These are phyloP conservation scores for Willowsia nigromaculata DNA, from an alignment of 2,888 invertebrate genomes.

Conservation along the genomic window DNA sequence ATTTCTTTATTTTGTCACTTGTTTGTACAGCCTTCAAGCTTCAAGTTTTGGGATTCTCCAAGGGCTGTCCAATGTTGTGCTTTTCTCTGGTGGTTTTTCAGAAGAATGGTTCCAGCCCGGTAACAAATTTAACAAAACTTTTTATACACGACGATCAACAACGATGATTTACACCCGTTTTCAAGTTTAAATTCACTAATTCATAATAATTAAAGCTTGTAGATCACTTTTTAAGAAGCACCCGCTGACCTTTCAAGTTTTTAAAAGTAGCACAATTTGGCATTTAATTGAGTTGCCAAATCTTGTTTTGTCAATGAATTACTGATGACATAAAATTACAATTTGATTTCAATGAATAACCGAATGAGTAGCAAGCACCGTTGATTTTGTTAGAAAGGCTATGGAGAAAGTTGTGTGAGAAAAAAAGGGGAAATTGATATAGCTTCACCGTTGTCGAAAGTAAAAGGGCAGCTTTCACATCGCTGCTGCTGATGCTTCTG, in stretches of 20 bases:
- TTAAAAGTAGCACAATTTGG: not conserved
- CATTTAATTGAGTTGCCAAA: not conserved
- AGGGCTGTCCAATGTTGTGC: not conserved
- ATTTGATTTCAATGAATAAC: not conserved
- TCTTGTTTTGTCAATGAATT: not conserved
- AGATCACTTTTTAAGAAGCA: not conserved
- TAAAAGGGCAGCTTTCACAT: constrained; percentile 36
- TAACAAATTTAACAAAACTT: not conserved
- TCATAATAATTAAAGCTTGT: not conserved
- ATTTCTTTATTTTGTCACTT: not conserved
- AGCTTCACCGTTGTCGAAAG: not conserved
- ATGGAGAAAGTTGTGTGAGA: constrained; percentile 49
- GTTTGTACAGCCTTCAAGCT: not conserved
- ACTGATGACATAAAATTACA: not conserved
- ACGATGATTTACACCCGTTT: not conserved
- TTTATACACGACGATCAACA: not conserved
- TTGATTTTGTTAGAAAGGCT: constrained; percentile 48
- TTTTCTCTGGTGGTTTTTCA: not conserved
- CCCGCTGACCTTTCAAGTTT: not conserved
- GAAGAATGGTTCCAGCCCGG: constrained; percentile 21
- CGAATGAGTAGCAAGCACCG: constrained; percentile 51
- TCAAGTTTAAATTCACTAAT: not conserved
- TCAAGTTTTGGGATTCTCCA: not conserved
- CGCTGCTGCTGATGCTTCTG: not conserved
- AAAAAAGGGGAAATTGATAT: constrained; percentile 39